A percentile compares a stretch with the other conserved stretches of the same genome.
phyloP scores from a whole-genome alignment of 2,888 invertebrate genomes.

The Tethea ocularis region DNA sequence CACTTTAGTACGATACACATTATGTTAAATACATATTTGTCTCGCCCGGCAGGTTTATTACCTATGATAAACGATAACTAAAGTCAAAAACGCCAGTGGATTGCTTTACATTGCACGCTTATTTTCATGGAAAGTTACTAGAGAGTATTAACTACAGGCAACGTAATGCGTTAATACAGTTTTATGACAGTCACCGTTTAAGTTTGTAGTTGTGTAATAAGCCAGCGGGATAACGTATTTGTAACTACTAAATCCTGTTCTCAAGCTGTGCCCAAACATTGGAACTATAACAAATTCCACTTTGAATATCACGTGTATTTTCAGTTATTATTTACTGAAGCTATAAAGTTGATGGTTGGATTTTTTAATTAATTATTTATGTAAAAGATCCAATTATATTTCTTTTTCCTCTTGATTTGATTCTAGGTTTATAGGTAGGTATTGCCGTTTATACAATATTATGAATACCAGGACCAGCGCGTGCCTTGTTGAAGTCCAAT shows the following conservation, averaged over 20 bases:
- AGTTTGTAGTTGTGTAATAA: constrained; percentile 7
- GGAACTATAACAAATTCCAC: constrained; percentile 17
- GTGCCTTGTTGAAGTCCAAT: not conserved
- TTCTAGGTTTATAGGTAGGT: no score
- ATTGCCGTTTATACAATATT: not conserved
- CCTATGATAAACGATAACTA: not conserved
- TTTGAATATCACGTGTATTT: not conserved
- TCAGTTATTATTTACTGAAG: not conserved
- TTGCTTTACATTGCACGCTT: not conserved
- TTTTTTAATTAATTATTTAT: no score
- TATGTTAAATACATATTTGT: constrained; percentile 6
- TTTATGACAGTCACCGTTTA: constrained; percentile 12
- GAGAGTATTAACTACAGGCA: not conserved
- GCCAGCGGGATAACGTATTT: constrained; percentile 3
- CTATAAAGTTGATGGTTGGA: not conserved
- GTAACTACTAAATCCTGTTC: constrained; percentile 36
- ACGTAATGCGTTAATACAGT: constrained; percentile 1
- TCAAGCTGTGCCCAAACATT: constrained; percentile 28
- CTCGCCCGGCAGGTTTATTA: not conserved
- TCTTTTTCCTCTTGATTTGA: no score
- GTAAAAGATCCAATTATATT: no score
- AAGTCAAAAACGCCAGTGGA: not conserved
- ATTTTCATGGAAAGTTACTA: not conserved
- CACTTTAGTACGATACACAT: not conserved
- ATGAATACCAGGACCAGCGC: not conserved